A percentile compares a stretch with the other conserved stretches of the same genome.
Conservation (phyloP, 2,888 invertebrate species). For the Euzetes globulus region DNA sequence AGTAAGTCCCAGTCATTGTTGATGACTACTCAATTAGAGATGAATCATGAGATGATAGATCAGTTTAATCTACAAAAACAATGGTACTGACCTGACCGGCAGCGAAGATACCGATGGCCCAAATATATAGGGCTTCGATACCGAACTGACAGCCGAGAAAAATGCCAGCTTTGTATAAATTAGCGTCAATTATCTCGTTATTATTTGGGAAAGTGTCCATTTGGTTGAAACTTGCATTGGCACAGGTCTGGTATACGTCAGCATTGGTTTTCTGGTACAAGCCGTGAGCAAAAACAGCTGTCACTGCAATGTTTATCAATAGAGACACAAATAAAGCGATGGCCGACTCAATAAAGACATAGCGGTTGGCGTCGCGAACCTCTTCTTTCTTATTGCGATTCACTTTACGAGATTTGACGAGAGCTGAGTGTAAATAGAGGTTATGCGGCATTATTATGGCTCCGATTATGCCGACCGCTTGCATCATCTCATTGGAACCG, state of each 20-base stretch:
- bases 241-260: constrained; percentile 53
- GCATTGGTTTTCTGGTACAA: constrained; percentile 63
- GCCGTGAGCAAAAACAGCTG: constrained; percentile 76
- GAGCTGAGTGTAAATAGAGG: constrained; percentile 81
- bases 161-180: constrained; percentile 59
- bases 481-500: constrained; percentile 47
- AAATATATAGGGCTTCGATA: constrained; percentile 51
- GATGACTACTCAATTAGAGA: constrained; percentile 46
- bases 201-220: constrained; percentile 50
- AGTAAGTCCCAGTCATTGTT: constrained; percentile 55
- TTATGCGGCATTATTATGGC: constrained; percentile 91
- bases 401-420: constrained; percentile 62
- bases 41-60: too few species aligned
- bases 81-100: constrained; percentile 51
- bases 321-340: constrained; percentile 75
- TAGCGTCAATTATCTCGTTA: constrained; percentile 55
- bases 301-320: constrained; percentile 79
- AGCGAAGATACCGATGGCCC: constrained; percentile 54
- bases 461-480: constrained; percentile 73
- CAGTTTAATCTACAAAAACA: too few species aligned
- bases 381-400: constrained; percentile 63
- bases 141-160: constrained; percentile 53
- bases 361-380: constrained; percentile 74
- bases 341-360: constrained; percentile 69
- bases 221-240: constrained; percentile 46